Conservation (phyloP, 2,797 vertebrate species). For the Acrossocheilus wenchowensis region DNA sequence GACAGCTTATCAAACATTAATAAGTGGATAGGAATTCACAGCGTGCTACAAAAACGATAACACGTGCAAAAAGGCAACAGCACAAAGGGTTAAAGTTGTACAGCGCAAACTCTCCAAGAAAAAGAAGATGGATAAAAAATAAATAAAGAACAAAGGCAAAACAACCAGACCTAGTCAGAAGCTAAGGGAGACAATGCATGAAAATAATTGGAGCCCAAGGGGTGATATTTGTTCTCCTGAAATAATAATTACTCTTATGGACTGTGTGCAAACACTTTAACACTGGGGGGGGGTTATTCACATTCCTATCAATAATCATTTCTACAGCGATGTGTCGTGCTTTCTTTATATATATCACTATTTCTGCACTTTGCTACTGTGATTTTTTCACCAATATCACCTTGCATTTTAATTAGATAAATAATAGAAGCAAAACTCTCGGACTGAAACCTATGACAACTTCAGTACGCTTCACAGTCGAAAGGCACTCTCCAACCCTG, state of each 20-base stretch:
- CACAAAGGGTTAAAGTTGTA: slow-evolving; percentile 32
- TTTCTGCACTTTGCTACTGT: slow-evolving; percentile 67
- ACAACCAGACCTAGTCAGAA: slow-evolving; percentile 70
- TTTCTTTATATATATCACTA: slow-evolving; percentile 47
- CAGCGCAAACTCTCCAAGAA: slow-evolving; percentile 39
- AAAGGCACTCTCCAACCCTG: slow-evolving; percentile 45
- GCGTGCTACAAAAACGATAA: slow-evolving; percentile 2
- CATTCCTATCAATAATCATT: slow-evolving; percentile 77
- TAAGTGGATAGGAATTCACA: slow-evolving; percentile 11
- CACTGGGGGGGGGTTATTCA: slow-evolving; percentile 70
- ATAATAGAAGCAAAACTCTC: slow-evolving; percentile 50
- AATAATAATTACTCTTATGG: slow-evolving; percentile 83
- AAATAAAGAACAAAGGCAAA: slow-evolving; percentile 59
- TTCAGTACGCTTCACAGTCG: slow-evolving; percentile 40
- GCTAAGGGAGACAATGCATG: slow-evolving; percentile 79
- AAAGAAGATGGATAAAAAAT: slow-evolving; percentile 42
- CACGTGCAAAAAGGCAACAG: slow-evolving; percentile 1
- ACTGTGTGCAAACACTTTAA: slow-evolving; percentile 73
- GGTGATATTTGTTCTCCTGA: slow-evolving; percentile 85
- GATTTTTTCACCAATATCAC: slow-evolving; percentile 56
- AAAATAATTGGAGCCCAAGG: slow-evolving; percentile 87
- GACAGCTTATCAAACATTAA: slow-evolving; percentile 36
- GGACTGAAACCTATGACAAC: slow-evolving; percentile 13
- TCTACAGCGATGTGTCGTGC: slow-evolving; percentile 62
- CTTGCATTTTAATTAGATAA: slow-evolving; percentile 60